These are phyloP conservation scores for Electrona antarctica DNA, from an alignment of 2,113 vertebrate species.

Conservation along the genomic window DNA sequence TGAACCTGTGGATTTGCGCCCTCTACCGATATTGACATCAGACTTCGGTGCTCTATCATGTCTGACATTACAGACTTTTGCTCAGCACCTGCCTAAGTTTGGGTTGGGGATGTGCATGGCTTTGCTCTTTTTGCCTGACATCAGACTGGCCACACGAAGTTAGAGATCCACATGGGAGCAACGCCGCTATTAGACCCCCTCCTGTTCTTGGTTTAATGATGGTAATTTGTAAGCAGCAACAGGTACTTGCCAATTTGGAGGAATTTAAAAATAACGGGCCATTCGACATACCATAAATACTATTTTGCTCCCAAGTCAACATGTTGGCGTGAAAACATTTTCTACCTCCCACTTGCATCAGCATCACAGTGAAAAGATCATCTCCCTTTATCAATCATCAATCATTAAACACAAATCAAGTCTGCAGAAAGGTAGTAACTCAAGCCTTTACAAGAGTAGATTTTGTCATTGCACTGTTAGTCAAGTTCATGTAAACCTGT, in stretches of 20 bases:
- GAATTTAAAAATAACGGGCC: conserved; percentile 7
- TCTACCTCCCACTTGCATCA: conserved; percentile 20
- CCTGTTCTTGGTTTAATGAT: no score
- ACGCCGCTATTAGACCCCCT: no score
- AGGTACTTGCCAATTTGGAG: neutral
- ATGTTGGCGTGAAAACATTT: conserved; percentile 63
- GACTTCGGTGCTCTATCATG: no score
- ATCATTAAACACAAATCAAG: conserved; percentile 28
- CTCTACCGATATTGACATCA: no score
- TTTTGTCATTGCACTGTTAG: conserved; percentile 67
- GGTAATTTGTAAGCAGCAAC: no score
- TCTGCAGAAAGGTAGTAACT: conserved; percentile 26
- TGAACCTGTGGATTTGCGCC: no score
- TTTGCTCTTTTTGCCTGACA: no score
- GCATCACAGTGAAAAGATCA: conserved; percentile 19
- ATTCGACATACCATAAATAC: conserved; percentile 30
- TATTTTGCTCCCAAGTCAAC: conserved; percentile 19
- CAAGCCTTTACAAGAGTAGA: conserved; percentile 39
- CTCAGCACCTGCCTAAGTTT: no score
- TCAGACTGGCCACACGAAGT: no score
- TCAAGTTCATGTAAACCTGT: conserved; percentile 21
- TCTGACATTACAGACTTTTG: no score
- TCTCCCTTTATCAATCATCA: conserved; percentile 60
- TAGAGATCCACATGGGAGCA: no score
- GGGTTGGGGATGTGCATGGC: no score